Evolutionary conservation across 1,140 invertebrate species (phyloP), one percentile per base, ranked within the genome.

Genomic region (Bilobella aurantiaca): DNA sequence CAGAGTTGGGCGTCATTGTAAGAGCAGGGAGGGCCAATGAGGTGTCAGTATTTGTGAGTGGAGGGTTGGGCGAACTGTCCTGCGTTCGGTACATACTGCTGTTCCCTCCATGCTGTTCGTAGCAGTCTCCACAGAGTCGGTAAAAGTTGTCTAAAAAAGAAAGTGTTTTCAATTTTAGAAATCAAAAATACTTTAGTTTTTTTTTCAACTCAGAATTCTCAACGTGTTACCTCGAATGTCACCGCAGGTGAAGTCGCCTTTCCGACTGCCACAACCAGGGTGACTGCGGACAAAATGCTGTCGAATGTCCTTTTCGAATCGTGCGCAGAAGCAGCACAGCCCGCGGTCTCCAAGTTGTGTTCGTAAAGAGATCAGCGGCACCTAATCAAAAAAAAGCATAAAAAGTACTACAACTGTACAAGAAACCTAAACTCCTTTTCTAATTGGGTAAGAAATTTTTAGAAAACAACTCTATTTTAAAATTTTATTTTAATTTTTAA

Each of bases 91-190:
- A n/a, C 23, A 53, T 60, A 47, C 47, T 65, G 30, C 49, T 30
- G 14, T 73, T 71, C 46, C 73, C 74, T 18, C 76, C 74, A 67
- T 82, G 79, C 56, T 77, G 77, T n/a, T 78, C 76, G 42, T 80
- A 75, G 71, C 82, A 84, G 27, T 76, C 73, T 27, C 75, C 74
- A 73, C 82, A 83, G 67, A 83, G 75, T 2, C 79, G 74, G 66
- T 81, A 58, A 29, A 16, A 58, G 30, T 3, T 32, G 21, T 18
- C 31, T 58, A 21, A 58, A 32, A 30, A 3, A 23, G 14, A n/a
- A 5, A 64, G 21, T 23, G 25, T n/a, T 8, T 21, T 28, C 3
- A 62, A 2, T 12, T 27, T 27, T 21, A 47, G 30, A 28, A 42
- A 62, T 42, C n/a, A n/a, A n/a, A n/a, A n/a, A n/a, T n/a, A n/a